Evolutionary conservation across 2,888 invertebrate species (phyloP).

Genomic region (Oscheius sp.): DNA sequence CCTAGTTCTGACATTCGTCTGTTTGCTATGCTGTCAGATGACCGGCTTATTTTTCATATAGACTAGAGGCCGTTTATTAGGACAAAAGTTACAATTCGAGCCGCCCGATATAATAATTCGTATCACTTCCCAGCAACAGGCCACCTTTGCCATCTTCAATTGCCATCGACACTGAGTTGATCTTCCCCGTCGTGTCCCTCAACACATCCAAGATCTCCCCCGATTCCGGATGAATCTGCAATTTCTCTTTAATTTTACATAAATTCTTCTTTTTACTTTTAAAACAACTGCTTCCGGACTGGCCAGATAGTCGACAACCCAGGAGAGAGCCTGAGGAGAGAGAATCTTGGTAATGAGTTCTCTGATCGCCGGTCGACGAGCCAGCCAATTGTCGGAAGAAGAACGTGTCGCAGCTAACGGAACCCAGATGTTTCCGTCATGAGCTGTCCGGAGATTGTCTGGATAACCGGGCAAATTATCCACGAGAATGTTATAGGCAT

Average conservation of each 20-base stretch:
- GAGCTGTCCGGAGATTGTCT: slow-evolving; percentile 53
- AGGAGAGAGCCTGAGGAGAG: slow-evolving; percentile 42
- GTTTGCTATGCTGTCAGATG: too few relatives aligned
- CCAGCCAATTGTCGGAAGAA: slow-evolving; percentile 42
- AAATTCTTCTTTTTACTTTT: slow-evolving; percentile 35
- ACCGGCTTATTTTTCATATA: neutral
- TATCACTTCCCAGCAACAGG: slow-evolving; percentile 53
- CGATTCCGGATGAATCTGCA: slow-evolving; percentile 40
- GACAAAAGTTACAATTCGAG: slow-evolving; percentile 1
- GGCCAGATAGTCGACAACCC: slow-evolving; percentile 37
- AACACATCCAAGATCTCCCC: slow-evolving; percentile 50
- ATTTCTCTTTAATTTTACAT: neutral
- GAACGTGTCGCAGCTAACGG: slow-evolving; percentile 42
- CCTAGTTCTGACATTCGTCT: too few relatives aligned
- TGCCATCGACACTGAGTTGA: slow-evolving; percentile 43
- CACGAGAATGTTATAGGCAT: slow-evolving; percentile 40
- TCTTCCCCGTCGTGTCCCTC: slow-evolving; percentile 47
- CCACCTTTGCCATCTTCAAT: slow-evolving; percentile 53
- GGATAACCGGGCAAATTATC: slow-evolving; percentile 62
- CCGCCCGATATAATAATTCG: slow-evolving; percentile 53
- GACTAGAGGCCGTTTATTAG: neutral
- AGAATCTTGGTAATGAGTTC: slow-evolving; percentile 53
- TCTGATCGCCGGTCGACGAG: slow-evolving; percentile 41
- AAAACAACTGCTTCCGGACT: slow-evolving; percentile 43
- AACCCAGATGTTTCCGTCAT: slow-evolving; percentile 38